These are phyloP conservation scores for Pao palembangensis DNA, from an alignment of 2,113 vertebrate genomes.

Conservation along the genomic window DNA sequence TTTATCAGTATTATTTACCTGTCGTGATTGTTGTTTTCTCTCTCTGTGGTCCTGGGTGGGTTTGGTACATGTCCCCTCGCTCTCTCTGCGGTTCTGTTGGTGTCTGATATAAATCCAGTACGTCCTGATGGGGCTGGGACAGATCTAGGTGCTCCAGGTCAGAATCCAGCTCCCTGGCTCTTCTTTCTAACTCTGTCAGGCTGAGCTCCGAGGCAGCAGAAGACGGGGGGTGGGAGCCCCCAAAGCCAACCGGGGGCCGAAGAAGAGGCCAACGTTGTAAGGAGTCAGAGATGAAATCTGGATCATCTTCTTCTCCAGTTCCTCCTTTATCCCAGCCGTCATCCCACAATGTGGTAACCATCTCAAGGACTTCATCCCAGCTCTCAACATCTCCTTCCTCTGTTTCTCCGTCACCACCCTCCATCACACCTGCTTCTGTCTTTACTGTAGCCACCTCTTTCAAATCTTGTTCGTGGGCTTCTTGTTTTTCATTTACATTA, in stretches of 20 bases:
- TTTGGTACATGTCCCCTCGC: conserved; percentile 60
- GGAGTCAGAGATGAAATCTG: conserved; percentile 67
- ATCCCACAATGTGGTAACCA: conserved; percentile 77
- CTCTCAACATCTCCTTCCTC: conserved; percentile 45
- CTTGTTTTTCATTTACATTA: conserved; percentile 4
- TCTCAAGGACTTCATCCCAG: conserved; percentile 74
- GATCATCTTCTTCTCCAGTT: conserved; percentile 45
- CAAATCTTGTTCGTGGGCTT: conserved; percentile 11
- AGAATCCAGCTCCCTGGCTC: conserved; percentile 68
- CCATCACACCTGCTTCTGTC: conserved; percentile 37
- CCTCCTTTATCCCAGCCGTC: conserved; percentile 59
- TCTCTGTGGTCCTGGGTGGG: conserved; percentile 60
- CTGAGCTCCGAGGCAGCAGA: conserved; percentile 74
- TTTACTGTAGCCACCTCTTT: conserved; percentile 32
- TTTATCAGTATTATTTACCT: conserved; percentile 36
- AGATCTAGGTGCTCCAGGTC: conserved; percentile 66
- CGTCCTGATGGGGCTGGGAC: conserved; percentile 50
- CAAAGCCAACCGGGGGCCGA: conserved; percentile 73
- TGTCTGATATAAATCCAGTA: conserved; percentile 41
- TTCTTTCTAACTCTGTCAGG: conserved; percentile 70
- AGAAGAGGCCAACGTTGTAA: conserved; percentile 76
- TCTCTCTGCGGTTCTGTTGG: conserved; percentile 57
- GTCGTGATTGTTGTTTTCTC: conserved; percentile 41
- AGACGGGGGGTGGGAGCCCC: conserved; percentile 76
- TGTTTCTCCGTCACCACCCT: conserved; percentile 19